Evolutionary conservation across 2,113 vertebrate genomes (phyloP).

Genomic region (Cheirogaleus medius): DNA sequence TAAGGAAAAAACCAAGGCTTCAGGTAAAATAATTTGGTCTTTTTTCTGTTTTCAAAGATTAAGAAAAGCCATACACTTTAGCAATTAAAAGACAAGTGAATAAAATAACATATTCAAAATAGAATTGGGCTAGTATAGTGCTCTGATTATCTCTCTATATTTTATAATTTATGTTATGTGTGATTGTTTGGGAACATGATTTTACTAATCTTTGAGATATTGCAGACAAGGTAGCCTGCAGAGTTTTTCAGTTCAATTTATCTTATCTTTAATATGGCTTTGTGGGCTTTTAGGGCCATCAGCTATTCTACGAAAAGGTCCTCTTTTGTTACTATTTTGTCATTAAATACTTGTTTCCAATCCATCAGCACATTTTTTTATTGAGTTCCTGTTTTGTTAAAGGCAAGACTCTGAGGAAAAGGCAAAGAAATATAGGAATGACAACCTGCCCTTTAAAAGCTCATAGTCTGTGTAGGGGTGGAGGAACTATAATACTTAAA

Average conservation of each 20-base stretch:
- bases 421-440: neutral
- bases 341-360: slow-evolving; percentile 43
- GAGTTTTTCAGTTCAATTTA: slow-evolving; percentile 19
- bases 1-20: neutral
- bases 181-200: neutral
- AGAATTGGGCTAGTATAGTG: neutral
- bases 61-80: neutral
- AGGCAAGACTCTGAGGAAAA: neutral
- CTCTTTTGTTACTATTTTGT: slow-evolving; percentile 20
- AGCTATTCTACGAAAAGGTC: neutral
- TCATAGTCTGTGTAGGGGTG: neutral
- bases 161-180: neutral
- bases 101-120: neutral
- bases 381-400: slow-evolving; percentile 31
- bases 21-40: neutral
- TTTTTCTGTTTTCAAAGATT: neutral
- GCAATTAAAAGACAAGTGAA: slow-evolving; percentile 27
- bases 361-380: slow-evolving; percentile 13
- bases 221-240: neutral
- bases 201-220: slow-evolving; percentile 26
- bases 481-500: neutral
- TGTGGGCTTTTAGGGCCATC: neutral
- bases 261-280: slow-evolving; percentile 9
- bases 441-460: neutral
- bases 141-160: neutral